phyloP scores from a whole-genome alignment of 1,140 invertebrate species.

The Anastrepha ludens region DNA sequence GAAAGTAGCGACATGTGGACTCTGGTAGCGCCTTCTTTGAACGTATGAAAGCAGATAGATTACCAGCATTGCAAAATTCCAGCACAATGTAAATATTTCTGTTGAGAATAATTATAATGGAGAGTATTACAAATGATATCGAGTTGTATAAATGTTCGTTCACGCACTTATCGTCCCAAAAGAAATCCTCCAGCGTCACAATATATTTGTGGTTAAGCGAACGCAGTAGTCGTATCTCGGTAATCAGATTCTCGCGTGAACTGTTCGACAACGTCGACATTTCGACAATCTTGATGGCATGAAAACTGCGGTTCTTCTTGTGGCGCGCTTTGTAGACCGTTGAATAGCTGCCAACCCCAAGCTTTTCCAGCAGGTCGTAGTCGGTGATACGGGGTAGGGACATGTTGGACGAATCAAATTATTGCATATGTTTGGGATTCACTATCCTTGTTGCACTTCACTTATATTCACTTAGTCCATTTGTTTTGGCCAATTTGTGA shows the following conservation, averaged over 20 bases:
- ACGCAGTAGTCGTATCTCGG: constrained; percentile 90
- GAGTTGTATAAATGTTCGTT: not conserved
- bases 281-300: constrained; percentile 86
- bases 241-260: constrained; percentile 87
- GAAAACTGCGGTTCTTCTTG: constrained; percentile 76
- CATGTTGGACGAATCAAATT: constrained; percentile 59
- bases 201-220: constrained; percentile 88
- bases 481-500: not conserved
- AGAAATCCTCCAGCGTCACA: constrained; percentile 89
- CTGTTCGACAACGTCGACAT: constrained; percentile 84
- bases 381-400: constrained; percentile 79
- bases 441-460: not conserved
- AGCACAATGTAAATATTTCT: constrained; percentile 92
- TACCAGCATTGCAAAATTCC: constrained; percentile 92
- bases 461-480: not conserved
- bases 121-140: not conserved
- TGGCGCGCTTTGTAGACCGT: constrained; percentile 89
- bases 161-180: constrained; percentile 82
- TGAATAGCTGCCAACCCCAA: constrained; percentile 91
- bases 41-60: constrained; percentile 88
- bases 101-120: not conserved
- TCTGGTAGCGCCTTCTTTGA: constrained; percentile 84
- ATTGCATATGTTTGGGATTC: not conserved
- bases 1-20: constrained; percentile 83
- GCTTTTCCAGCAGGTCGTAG: constrained; percentile 83